Conservation (phyloP, 2,888 invertebrate genomes). For the Odontocerum albicorne region DNA sequence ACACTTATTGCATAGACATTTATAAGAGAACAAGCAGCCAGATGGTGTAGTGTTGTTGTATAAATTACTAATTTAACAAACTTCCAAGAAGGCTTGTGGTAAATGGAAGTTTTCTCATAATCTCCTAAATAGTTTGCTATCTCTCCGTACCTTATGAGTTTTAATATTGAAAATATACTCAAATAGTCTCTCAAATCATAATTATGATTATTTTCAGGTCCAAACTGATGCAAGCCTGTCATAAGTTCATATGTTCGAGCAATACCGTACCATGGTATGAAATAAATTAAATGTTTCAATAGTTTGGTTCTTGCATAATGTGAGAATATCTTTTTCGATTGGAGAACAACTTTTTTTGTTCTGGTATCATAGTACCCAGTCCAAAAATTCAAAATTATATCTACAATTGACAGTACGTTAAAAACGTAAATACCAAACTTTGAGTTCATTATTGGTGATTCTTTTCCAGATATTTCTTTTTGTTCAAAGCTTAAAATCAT, state of each 20-base stretch:
- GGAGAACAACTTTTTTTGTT: slow-evolving; percentile 1
- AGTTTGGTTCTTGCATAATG: slow-evolving; percentile 8
- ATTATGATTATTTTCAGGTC: background rate
- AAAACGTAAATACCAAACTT: background rate
- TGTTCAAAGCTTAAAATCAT: slow-evolving; percentile 15
- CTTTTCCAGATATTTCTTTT: background rate
- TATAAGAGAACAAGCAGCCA: slow-evolving; percentile 5
- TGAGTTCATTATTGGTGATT: background rate
- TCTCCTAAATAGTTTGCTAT: slow-evolving; percentile 1
- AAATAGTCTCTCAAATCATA: slow-evolving; percentile 10
- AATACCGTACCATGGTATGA: slow-evolving; percentile 5
- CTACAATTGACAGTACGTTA: slow-evolving; percentile 1
- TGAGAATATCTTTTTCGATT: background rate
- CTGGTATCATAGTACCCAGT: slow-evolving; percentile 17
- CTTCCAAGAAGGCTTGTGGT: slow-evolving; percentile 12
- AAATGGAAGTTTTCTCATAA: slow-evolving; percentile 3
- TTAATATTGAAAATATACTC: background rate
- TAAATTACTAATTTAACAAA: slow-evolving; percentile 9
- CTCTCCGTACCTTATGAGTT: slow-evolving; percentile 2
- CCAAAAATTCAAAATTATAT: slow-evolving; percentile 15
- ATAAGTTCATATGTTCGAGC: background rate
- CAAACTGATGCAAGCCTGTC: background rate
- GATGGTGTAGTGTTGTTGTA: slow-evolving; percentile 3
- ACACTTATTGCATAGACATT: slow-evolving; percentile 13
- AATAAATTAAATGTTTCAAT: slow-evolving; percentile 1